phyloP scores from a whole-genome alignment of 1,140 invertebrate genomes.

The Drosophila persimilis region DNA sequence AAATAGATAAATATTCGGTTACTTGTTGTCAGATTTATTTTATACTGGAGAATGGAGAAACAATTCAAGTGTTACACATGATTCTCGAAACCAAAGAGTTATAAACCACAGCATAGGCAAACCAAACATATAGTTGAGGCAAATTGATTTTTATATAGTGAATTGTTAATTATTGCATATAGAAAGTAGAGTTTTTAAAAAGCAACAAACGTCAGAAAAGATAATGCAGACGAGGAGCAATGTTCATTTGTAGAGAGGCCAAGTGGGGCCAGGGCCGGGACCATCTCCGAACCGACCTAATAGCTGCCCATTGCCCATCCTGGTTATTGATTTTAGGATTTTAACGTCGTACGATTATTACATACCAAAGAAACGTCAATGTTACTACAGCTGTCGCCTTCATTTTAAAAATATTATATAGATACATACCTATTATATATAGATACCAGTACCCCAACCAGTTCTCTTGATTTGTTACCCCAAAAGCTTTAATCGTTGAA shows the following conservation, averaged over 20 bases:
- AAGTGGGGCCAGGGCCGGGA: not conserved
- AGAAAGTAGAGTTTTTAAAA: constrained; percentile 71
- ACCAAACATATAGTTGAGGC: constrained; percentile 53
- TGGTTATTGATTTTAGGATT: constrained; percentile 55
- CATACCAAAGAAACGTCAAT: constrained; percentile 48
- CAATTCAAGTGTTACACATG: constrained; percentile 65
- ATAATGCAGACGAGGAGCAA: constrained; percentile 4
- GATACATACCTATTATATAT: not conserved
- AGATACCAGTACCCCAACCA: not conserved
- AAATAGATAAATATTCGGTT: constrained; percentile 77
- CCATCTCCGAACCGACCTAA: not conserved
- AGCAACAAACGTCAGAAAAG: constrained; percentile 25
- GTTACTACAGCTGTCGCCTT: constrained; percentile 61
- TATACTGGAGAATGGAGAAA: constrained; percentile 38
- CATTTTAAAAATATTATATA: constrained; percentile 32
- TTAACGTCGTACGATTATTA: constrained; percentile 24
- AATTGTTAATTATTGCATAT: constrained; percentile 81
- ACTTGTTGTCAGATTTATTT: constrained; percentile 76
- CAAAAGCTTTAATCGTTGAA: constrained; percentile 77
- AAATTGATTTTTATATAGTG: constrained; percentile 78
- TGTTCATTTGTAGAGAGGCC: constrained; percentile 33
- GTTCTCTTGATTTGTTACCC: constrained; percentile 39
- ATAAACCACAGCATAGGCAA: constrained; percentile 41
- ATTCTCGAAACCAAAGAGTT: constrained; percentile 72
- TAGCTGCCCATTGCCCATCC: constrained; percentile 22